These are phyloP conservation scores for Mycalesis mineus DNA, from an alignment of 2,888 invertebrate species.

Conservation along the genomic window DNA sequence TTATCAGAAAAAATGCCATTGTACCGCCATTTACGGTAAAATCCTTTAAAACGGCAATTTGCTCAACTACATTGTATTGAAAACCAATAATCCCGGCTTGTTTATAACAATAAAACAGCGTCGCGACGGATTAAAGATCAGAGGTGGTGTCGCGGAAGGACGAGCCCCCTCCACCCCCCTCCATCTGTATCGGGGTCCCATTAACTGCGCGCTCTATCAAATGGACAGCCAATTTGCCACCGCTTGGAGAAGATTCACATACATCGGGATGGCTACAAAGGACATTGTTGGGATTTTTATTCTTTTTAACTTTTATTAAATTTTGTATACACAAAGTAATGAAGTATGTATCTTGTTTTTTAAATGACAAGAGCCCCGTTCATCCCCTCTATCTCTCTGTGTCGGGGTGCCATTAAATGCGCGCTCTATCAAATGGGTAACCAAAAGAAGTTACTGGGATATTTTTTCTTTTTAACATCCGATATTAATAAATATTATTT, in stretches of 20 bases:
- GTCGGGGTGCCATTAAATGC: too few relatives aligned
- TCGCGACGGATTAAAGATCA: slow-evolving; percentile 9
- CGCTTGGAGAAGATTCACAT: not conserved
- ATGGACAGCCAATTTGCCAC: slow-evolving; percentile 24
- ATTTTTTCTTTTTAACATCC: too few relatives aligned
- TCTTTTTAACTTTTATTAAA: too few relatives aligned
- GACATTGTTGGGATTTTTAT: too few relatives aligned
- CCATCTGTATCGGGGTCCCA: slow-evolving; percentile 9
- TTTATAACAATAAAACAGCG: slow-evolving; percentile 10
- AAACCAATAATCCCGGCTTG: slow-evolving; percentile 4
- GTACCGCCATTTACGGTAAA: not conserved
- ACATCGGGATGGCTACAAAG: not conserved
- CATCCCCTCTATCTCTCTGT: too few relatives aligned
- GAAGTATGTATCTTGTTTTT: too few relatives aligned
- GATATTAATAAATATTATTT: too few relatives aligned
- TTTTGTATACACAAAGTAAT: too few relatives aligned
- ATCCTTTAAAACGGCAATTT: not conserved
- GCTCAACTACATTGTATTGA: not conserved
- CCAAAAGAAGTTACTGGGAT: too few relatives aligned
- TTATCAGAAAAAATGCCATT: too few relatives aligned
- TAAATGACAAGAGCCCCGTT: too few relatives aligned
- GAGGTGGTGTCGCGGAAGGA: slow-evolving; percentile 7
- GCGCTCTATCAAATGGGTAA: too few relatives aligned
- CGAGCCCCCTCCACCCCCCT: not conserved
- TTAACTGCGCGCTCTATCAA: slow-evolving; percentile 21